A percentile compares a stretch with the other conserved stretches of the same genome.
Conservation (phyloP, 2,888 invertebrate species). For the Volucella bombylans region DNA sequence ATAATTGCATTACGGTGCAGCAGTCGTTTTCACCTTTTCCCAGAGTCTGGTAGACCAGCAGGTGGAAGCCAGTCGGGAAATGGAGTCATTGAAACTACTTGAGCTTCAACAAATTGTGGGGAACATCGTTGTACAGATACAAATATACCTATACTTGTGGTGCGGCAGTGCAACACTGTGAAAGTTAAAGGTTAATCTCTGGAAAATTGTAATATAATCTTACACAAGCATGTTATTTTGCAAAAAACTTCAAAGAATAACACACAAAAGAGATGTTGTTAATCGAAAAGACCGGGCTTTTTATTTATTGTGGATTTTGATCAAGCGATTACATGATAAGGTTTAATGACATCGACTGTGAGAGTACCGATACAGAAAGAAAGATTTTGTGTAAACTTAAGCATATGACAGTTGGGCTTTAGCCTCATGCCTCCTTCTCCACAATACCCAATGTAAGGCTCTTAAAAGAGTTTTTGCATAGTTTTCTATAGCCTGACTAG, state of each 20-base stretch:
- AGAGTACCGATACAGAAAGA: too few species aligned
- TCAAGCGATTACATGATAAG: too few species aligned
- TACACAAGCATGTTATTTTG: conserved; percentile 17
- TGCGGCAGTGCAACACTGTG: conserved; percentile 12
- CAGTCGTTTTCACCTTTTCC: conserved; percentile 64
- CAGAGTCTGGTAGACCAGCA: conserved; percentile 22
- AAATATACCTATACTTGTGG: neutral
- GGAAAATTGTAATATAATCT: conserved; percentile 52
- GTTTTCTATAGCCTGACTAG: too few species aligned
- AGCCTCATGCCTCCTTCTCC: too few species aligned
- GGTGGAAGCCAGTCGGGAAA: conserved; percentile 46
- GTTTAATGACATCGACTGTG: too few species aligned
- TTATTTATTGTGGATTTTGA: neutral
- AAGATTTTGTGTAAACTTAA: too few species aligned
- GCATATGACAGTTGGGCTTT: too few species aligned
- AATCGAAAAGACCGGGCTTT: neutral
- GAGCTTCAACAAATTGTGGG: conserved; percentile 40
- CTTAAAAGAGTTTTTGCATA: too few species aligned
- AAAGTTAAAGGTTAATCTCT: conserved; percentile 67
- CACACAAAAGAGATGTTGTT: neutral
- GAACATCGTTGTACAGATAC: too few species aligned
- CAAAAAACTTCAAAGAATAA: neutral
- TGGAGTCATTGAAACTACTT: conserved; percentile 63
- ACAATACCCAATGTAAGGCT: too few species aligned
- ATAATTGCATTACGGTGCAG: conserved; percentile 59